These are phyloP conservation scores for Oxystoma pomonae DNA, from an alignment of 2,888 invertebrate species.

Conservation along the genomic window DNA sequence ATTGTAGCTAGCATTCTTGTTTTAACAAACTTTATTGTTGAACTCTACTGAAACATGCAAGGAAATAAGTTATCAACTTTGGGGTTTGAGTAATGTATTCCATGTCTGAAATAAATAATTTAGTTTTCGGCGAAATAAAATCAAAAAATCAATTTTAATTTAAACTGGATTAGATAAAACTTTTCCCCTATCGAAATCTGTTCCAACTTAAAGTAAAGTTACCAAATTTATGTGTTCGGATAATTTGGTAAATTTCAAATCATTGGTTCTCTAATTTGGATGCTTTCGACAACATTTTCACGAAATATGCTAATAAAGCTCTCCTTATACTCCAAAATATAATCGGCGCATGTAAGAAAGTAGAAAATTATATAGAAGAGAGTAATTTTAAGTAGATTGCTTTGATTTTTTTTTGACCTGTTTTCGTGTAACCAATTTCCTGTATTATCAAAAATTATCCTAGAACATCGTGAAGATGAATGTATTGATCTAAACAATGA, in stretches of 20 bases:
- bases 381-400: not conserved
- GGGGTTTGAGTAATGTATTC: not conserved
- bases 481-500: not conserved
- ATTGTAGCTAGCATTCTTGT: constrained; percentile 1
- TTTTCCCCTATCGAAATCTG: no score
- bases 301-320: not conserved
- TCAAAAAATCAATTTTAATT: no score
- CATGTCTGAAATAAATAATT: not conserved
- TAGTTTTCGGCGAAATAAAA: no score
- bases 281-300: not conserved
- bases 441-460: not conserved
- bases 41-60: not conserved
- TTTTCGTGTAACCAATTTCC: not conserved
- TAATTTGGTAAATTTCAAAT: not conserved
- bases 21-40: not conserved
- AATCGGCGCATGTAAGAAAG: not conserved
- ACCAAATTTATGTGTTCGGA: not conserved
- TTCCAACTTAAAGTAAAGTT: no score
- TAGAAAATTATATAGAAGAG: not conserved
- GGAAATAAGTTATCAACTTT: not conserved
- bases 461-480: not conserved
- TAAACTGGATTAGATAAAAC: no score
- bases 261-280: not conserved
- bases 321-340: not conserved
- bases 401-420: not conserved